These are phyloP conservation scores for Engystomops pustulosus DNA, from an alignment of 2,113 vertebrate genomes.

Conservation along the genomic window DNA sequence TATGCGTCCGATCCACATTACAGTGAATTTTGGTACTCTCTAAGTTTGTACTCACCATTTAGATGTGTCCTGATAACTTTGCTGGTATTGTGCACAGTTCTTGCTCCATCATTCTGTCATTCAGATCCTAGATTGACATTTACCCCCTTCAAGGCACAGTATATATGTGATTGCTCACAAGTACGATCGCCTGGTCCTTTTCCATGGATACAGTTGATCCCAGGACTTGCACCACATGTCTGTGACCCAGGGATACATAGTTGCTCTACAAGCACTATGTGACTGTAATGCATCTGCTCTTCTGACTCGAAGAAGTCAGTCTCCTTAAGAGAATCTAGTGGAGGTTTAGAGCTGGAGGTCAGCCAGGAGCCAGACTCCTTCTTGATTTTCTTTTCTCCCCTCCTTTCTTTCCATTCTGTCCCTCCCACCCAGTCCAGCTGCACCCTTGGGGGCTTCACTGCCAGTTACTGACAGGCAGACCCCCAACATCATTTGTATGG, in stretches of 20 bases:
- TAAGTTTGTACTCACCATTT: neutral
- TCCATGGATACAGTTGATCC: neutral
- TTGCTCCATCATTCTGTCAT: neutral
- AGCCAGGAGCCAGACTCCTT: constrained; percentile 68
- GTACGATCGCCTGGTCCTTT: neutral
- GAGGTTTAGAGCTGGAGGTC: constrained; percentile 71
- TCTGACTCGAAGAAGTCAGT: constrained; percentile 59
- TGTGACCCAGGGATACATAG: neutral
- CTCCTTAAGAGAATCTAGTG: constrained; percentile 71
- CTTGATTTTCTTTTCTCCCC: constrained; percentile 7
- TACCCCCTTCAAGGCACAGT: neutral
- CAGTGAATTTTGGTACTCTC: neutral
- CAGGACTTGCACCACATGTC: neutral
- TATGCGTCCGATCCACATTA: neutral
- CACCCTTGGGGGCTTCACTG: constrained; percentile 52
- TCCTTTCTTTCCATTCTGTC: neutral
- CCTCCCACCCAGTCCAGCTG: constrained; percentile 36
- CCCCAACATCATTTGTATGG: constrained; percentile 19
- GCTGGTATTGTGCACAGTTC: neutral
- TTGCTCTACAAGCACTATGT: constrained; percentile 7
- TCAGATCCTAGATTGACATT: neutral
- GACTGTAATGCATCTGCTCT: constrained; percentile 55
- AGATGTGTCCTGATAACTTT: neutral
- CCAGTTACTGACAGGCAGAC: constrained; percentile 46
- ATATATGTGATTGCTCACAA: neutral